A percentile compares a stretch with the other conserved stretches of the same genome.
Conservation (phyloP, 2,888 invertebrate genomes). For the Timema cristinae region DNA sequence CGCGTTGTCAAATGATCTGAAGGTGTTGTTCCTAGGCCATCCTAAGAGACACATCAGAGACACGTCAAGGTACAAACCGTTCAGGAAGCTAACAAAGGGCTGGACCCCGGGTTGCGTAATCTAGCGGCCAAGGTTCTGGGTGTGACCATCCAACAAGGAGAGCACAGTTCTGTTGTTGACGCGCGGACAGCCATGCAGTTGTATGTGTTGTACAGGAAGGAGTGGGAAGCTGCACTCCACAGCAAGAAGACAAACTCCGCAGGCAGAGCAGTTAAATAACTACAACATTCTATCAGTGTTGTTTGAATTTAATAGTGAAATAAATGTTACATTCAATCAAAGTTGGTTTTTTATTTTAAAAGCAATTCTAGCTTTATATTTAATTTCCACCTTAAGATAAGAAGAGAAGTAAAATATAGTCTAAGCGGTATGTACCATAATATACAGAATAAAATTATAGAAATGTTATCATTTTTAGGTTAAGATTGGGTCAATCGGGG, state of each 20-base stretch:
- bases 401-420: too few relatives aligned
- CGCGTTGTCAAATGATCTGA: slow-evolving; percentile 78
- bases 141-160: slow-evolving; percentile 76
- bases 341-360: too few relatives aligned
- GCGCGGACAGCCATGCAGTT: slow-evolving; percentile 74
- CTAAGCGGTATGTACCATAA: too few relatives aligned
- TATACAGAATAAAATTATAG: too few relatives aligned
- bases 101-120: slow-evolving; percentile 75
- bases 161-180: slow-evolving; percentile 76
- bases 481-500: too few relatives aligned
- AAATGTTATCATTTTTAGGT: too few relatives aligned
- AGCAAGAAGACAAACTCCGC: slow-evolving; percentile 9
- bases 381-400: too few relatives aligned
- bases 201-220: slow-evolving; percentile 67
- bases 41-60: slow-evolving; percentile 72
- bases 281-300: too few relatives aligned
- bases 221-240: slow-evolving; percentile 62
- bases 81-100: slow-evolving; percentile 65
- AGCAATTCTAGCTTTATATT: too few relatives aligned
- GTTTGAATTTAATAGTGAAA: too few relatives aligned
- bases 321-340: too few relatives aligned
- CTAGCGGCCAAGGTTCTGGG: slow-evolving; percentile 69
- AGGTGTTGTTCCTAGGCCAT: slow-evolving; percentile 75
- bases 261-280: too few relatives aligned
- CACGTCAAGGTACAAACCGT: slow-evolving; percentile 73